Percentiles rank a stretch among this genome's conserved stretches.
phyloP scores from a whole-genome alignment of 2,888 invertebrate genomes.

The Iselma pallidipennis region DNA sequence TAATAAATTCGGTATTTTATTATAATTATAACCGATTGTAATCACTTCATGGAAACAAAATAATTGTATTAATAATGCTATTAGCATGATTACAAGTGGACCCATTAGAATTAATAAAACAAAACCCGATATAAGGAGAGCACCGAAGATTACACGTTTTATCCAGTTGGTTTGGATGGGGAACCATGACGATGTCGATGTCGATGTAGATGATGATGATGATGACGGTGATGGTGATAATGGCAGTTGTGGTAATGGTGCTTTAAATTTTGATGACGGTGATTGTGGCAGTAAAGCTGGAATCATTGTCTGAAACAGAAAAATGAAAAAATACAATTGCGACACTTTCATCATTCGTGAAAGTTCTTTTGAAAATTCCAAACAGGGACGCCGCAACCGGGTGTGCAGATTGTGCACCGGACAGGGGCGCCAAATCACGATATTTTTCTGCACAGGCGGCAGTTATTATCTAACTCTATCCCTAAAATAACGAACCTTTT shows the following conservation, averaged over 20 bases:
- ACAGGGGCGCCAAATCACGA: no score
- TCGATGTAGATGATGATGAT: not conserved
- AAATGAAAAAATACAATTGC: no score
- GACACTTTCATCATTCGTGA: no score
- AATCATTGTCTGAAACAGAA: conserved; percentile 11
- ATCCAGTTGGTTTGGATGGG: conserved; percentile 73
- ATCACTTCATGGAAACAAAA: conserved; percentile 99
- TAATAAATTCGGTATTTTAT: conserved; percentile 92
- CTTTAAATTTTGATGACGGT: not conserved
- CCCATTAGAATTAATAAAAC: conserved; percentile 90
- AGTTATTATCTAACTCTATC: no score
- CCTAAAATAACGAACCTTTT: no score
- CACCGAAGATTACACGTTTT: conserved; percentile 91
- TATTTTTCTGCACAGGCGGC: no score
- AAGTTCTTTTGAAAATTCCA: no score
- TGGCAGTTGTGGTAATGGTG: not conserved
- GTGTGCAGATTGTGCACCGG: no score
- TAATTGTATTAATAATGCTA: conserved; percentile 93
- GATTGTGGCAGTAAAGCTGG: not conserved
- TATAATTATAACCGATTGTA: conserved; percentile 96
- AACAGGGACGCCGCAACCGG: no score
- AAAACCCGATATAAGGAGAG: conserved; percentile 91
- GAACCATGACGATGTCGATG: not conserved
- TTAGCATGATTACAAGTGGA: conserved; percentile 88
- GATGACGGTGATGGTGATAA: not conserved